Evolutionary conservation across 2,797 vertebrate genomes (phyloP).

Genomic region (Acipenser transmontanus): DNA sequence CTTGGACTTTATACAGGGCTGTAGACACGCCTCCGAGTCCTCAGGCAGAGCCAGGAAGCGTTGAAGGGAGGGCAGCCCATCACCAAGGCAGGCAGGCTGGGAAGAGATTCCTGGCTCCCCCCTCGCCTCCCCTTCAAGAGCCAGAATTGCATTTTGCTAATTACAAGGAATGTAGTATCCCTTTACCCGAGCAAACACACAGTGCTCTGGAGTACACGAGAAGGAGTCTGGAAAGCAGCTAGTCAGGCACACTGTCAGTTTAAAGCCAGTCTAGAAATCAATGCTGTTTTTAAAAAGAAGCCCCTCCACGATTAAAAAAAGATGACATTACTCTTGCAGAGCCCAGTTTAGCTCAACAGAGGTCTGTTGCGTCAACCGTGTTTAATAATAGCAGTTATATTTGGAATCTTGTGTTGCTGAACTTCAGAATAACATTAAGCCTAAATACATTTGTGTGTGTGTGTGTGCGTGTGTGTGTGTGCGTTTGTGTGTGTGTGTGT

Average conservation of each 20-base stretch:
- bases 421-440: too few relatives aligned
- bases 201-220: not conserved
- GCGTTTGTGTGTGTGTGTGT: conserved; percentile 1
- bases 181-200: conserved; percentile 14
- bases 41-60: conserved; percentile 41
- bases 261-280: conserved; percentile 32
- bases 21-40: conserved; percentile 56
- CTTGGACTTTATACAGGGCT: conserved; percentile 62
- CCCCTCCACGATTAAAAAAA: too few relatives aligned
- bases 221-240: not conserved
- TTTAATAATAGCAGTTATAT: too few relatives aligned
- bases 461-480: conserved; percentile 6
- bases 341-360: too few relatives aligned
- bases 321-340: too few relatives aligned
- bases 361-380: too few relatives aligned
- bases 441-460: not conserved
- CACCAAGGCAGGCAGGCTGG: conserved; percentile 44
- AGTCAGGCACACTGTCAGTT: conserved; percentile 33
- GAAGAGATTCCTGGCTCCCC: conserved; percentile 49
- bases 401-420: too few relatives aligned
- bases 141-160: conserved; percentile 24
- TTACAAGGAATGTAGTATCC: conserved; percentile 23
- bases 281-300: conserved; percentile 22
- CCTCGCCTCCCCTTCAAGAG: conserved; percentile 7
- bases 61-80: conserved; percentile 17